These are phyloP conservation scores for Tenthredo distinguenda DNA, from an alignment of 2,888 invertebrate species.

Conservation along the genomic window DNA sequence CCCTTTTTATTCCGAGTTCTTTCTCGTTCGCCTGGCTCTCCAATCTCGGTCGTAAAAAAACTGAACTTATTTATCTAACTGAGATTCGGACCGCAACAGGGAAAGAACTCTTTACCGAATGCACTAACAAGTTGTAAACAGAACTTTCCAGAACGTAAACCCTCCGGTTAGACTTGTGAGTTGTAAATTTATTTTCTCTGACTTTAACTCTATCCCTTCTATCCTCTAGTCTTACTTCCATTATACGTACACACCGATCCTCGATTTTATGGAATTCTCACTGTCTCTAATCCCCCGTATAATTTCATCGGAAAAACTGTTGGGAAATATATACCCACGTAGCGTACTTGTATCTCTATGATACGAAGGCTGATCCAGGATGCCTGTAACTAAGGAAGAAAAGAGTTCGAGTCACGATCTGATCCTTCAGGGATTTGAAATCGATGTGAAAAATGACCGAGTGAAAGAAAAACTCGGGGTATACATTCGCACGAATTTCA, in stretches of 20 bases:
- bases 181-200: slow-evolving; percentile 23
- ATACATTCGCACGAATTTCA: background rate
- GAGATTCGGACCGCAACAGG: slow-evolving; percentile 12
- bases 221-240: background rate
- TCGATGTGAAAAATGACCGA: background rate
- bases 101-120: slow-evolving; percentile 2
- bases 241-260: background rate
- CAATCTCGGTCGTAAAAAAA: background rate
- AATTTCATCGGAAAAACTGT: too few relatives aligned
- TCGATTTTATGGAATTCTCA: background rate
- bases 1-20: background rate
- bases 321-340: too few relatives aligned
- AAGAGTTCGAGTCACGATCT: too few relatives aligned
- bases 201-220: background rate
- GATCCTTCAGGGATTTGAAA: too few relatives aligned
- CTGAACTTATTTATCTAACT: background rate
- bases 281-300: background rate
- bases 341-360: too few relatives aligned
- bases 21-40: background rate
- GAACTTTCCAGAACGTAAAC: slow-evolving; percentile 26
- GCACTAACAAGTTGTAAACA: slow-evolving; percentile 39
- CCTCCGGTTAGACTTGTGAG: slow-evolving; percentile 3
- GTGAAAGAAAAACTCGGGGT: background rate
- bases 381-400: too few relatives aligned
- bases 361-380: too few relatives aligned